Conservation (phyloP, 2,888 invertebrate genomes). For the Branchipolynoe longqiensis region DNA sequence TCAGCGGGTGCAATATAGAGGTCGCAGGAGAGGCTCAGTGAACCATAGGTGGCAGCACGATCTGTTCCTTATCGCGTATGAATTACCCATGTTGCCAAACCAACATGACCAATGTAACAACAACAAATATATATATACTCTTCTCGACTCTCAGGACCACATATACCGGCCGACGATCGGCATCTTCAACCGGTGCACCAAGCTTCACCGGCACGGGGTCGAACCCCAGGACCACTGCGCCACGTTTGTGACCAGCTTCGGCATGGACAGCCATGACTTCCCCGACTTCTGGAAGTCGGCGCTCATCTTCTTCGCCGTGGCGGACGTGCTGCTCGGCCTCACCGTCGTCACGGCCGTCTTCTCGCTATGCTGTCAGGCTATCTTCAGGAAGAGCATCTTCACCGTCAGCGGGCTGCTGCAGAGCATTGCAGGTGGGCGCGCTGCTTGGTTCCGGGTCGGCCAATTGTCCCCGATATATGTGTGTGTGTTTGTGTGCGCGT, state of each 20-base stretch:
- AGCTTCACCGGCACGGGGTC: conserved; percentile 81
- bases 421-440: conserved; percentile 89
- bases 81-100: too few species aligned
- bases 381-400: conserved; percentile 92
- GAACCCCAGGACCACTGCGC: conserved; percentile 78
- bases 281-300: conserved; percentile 91
- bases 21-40: too few species aligned
- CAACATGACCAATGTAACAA: not conserved
- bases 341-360: conserved; percentile 88
- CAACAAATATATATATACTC: not conserved
- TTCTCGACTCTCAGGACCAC: not conserved
- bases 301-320: conserved; percentile 87
- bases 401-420: conserved; percentile 92
- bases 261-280: conserved; percentile 85
- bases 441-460: not conserved
- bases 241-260: conserved; percentile 76
- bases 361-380: conserved; percentile 90
- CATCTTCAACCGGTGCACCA: conserved; percentile 90
- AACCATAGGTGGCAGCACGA: too few species aligned
- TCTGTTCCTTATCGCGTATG: too few species aligned
- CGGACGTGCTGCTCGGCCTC: conserved; percentile 87
- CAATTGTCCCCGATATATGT: not conserved
- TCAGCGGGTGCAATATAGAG: too few species aligned
- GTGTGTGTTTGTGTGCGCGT: too few species aligned
- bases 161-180: conserved; percentile 88